Evolutionary conservation across 2,797 vertebrate genomes (phyloP), one percentile per base, ranked within the genome.

Genomic region (Microcaecilia unicolor): DNA sequence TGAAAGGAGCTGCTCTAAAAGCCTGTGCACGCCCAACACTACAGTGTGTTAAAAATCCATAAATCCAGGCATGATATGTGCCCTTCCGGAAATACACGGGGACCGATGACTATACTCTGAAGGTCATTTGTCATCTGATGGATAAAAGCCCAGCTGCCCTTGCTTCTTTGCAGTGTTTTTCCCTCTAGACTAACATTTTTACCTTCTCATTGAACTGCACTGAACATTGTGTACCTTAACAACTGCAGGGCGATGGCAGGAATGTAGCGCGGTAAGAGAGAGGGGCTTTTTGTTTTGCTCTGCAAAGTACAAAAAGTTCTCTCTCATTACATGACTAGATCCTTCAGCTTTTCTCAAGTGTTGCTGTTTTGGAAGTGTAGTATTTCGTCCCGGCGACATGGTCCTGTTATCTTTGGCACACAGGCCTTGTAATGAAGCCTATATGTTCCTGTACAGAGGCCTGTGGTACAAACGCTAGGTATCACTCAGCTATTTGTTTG

Each of bases 311-410:
- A 72, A 55, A 46, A 51, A 60, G 56, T 53, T 52, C 46, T 51
- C 54, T 41, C 36, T 26, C 35, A 61, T 65, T 50, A 61, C 48
- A 44, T 37, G 40, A 38, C 38, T 41, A 7, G 21, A 31, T 25
- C 58, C 34, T 63, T 55, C 53, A 64, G 63, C 62, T 55, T 62
- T 55, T 56, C 52, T 59, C 51, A 58, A 53, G 63, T 44, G 61
- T 62, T 72, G 64, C 58, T 70, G 39, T 44, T n/a, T 62, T 59
- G 55, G 61, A 70, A 62, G 71, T 67, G 67, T 26, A 70, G 55
- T 56, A 64, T 76, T n/a, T n/a, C 59, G 80, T 79, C 55, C 64
- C 50, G 61, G 46, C 37, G 54, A 64, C 51, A 64, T 51, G 44
- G 36, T 67, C 76, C 56, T 64, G 48, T 78, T 72, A 69, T 53